Evolutionary conservation across 2,113 vertebrate species (phyloP), one percentile per base, ranked within the genome.

Genomic region (Cynocephalus volans): DNA sequence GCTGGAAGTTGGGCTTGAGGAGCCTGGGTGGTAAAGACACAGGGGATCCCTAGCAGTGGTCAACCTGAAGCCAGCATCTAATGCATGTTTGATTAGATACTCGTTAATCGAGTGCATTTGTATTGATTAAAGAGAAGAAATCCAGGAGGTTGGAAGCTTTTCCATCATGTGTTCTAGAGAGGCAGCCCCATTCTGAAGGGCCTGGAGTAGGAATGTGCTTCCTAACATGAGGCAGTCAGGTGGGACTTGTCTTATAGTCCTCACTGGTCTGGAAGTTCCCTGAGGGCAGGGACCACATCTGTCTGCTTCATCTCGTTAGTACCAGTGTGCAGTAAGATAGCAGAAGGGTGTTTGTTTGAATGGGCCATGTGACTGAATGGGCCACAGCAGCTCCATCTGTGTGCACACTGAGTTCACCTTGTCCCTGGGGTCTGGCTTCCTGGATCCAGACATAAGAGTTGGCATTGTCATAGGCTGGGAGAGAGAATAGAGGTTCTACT

Each of bases 331-430:
- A 14, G 10, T 67, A 28, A 36, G 24, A 26, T 7, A 23, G 26
- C 2, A 13, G 8, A 1, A 8, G n/a, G 18, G 48, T 1, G 0
- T 5, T 6, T 21, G 52, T 58, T 5, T 26, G 18, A 10, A 19
- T 26, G 33, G 12, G 14, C 23, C 41, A 0, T 0, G 0, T 13
- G 45, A 75, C 41, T 26, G 18, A 10, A 19, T 26, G 33, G 12
- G 14, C 23, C 41, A 0, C 1, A 0, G 17, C 36, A 75, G 21
- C 31, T 48, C 13, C 9, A 70, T 87, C 10, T 33, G 50, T 10
- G 1, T 2, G 23, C 5, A 45, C 6, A 52, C 28, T 7, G 18
- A 52, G 3, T 33, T 85, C 13, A 50, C 28, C 21, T 88, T 12
- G 21, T 54, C 60, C 82, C 50, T 31, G 21, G 21, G 31, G 50